These are phyloP conservation scores for Ptychadena robeensis DNA, from an alignment of 2,797 vertebrate species.

Conservation along the genomic window DNA sequence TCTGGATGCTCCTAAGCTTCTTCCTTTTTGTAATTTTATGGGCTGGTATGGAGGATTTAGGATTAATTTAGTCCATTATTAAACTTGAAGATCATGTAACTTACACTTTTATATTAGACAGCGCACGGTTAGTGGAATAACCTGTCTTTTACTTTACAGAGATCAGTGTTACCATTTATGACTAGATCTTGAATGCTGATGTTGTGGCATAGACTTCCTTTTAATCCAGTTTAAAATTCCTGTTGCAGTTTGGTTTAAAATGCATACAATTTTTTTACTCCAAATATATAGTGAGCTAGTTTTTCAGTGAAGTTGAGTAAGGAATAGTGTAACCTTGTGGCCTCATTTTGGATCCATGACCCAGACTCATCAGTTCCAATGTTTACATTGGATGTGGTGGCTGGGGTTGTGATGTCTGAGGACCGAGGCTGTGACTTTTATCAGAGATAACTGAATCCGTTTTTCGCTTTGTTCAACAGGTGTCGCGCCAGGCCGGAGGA, in stretches of 20 bases:
- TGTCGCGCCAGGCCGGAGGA: conserved; percentile 61
- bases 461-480: conserved; percentile 63
- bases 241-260: conserved; percentile 3
- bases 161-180: not conserved
- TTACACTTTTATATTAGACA: not conserved
- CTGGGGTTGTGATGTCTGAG: conserved; percentile 43
- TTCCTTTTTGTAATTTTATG: not conserved
- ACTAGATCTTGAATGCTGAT: not conserved
- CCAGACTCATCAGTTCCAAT: conserved; percentile 36
- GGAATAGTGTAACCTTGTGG: conserved; percentile 26
- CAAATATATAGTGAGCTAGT: not conserved
- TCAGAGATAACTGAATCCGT: conserved; percentile 60
- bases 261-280: conserved; percentile 1
- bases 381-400: conserved; percentile 25
- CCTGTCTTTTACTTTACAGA: conserved; percentile 43
- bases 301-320: conserved; percentile 9
- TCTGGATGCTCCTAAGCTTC: not conserved
- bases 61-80: not conserved
- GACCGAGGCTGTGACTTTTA: conserved; percentile 58
- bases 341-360: conserved; percentile 61
- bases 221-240: not conserved
- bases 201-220: not conserved
- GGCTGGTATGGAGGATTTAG: not conserved
- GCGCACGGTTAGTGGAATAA: conserved; percentile 24
- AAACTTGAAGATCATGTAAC: not conserved